Conservation (phyloP, 2,888 invertebrate genomes). For the Trachelus troglodyta region DNA sequence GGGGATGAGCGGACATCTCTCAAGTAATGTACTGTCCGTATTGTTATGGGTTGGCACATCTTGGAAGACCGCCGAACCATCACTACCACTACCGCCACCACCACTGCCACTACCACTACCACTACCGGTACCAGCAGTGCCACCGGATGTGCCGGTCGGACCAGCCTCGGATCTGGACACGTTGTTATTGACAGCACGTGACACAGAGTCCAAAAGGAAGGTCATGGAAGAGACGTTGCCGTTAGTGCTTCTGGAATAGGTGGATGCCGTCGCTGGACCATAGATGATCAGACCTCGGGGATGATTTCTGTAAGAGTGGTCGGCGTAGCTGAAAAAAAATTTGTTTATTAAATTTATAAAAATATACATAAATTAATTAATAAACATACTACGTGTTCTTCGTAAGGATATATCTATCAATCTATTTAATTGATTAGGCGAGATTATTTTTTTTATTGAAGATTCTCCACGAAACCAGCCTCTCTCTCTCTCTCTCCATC, state of each 20-base stretch:
- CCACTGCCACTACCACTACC: no score
- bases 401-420: not conserved
- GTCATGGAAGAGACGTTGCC: slow-evolving; percentile 41
- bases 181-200: slow-evolving; percentile 7
- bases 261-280: slow-evolving; percentile 49
- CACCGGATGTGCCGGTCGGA: slow-evolving; percentile 31
- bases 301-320: slow-evolving; percentile 52
- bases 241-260: slow-evolving; percentile 28
- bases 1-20: slow-evolving; percentile 73
- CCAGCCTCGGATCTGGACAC: slow-evolving; percentile 10
- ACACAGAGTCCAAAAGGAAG: slow-evolving; percentile 31
- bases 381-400: not conserved
- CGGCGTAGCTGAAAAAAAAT: slow-evolving; percentile 46
- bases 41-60: slow-evolving; percentile 2
- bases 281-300: slow-evolving; percentile 60
- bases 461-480: no score
- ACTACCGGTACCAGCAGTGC: slow-evolving; percentile 7
- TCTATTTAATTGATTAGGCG: not conserved
- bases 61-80: not conserved
- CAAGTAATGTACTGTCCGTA: slow-evolving; percentile 48
- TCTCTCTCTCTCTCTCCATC: no score
- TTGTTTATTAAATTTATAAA: not conserved
- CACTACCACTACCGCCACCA: no score
- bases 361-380: not conserved
- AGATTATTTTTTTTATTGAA: no score